A percentile compares a stretch with the other conserved stretches of the same genome.
These are phyloP conservation scores for Automeris io DNA, from an alignment of 2,888 invertebrate genomes.

Conservation along the genomic window DNA sequence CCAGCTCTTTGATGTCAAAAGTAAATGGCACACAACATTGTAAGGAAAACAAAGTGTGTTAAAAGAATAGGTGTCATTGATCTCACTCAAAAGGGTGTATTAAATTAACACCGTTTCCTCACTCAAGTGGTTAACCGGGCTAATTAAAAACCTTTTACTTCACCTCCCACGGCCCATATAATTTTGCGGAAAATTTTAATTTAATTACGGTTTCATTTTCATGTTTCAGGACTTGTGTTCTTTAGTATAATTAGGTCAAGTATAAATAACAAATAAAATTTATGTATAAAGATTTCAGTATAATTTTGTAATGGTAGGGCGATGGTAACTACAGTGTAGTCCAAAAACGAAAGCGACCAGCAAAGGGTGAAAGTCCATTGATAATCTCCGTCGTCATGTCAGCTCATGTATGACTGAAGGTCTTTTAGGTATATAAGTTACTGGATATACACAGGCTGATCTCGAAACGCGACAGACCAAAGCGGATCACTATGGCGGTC, in stretches of 20 bases:
- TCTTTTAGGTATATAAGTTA: too few species aligned
- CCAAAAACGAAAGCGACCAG: too few species aligned
- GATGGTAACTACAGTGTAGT: too few species aligned
- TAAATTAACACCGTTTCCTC: slow-evolving; percentile 10
- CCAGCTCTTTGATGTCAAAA: not conserved
- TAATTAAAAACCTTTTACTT: slow-evolving; percentile 22
- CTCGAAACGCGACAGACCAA: too few species aligned
- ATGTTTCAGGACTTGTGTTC: slow-evolving; percentile 4
- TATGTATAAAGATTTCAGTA: not conserved
- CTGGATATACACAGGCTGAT: too few species aligned
- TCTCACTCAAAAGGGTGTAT: slow-evolving; percentile 12
- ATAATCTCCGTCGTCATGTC: too few species aligned
- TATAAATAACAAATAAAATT: not conserved
- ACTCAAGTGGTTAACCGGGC: slow-evolving; percentile 14
- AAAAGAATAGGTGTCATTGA: not conserved
- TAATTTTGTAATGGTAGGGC: too few species aligned
- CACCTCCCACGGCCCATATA: slow-evolving; percentile 10
- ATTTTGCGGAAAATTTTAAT: slow-evolving; percentile 7
- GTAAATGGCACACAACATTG: not conserved
- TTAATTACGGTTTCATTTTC: slow-evolving; percentile 4
- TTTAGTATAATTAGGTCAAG: not conserved
- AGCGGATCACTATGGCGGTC: too few species aligned
- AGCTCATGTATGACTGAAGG: too few species aligned
- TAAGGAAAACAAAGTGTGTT: not conserved
- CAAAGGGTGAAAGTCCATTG: too few species aligned